These are phyloP conservation scores for Eristalis tenax DNA, from an alignment of 2,888 invertebrate species.

Conservation along the genomic window DNA sequence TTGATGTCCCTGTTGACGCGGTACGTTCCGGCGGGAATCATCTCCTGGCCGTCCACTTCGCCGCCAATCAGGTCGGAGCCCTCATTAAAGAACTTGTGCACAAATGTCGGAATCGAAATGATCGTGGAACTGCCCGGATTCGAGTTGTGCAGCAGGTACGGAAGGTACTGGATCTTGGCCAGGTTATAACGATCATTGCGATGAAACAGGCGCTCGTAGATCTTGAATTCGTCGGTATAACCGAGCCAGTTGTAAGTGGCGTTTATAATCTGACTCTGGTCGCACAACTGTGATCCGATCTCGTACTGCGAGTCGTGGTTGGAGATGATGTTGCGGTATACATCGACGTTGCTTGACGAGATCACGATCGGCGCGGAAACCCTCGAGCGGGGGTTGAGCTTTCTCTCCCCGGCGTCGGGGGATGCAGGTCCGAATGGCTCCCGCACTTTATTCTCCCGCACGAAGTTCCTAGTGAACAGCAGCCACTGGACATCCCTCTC, in stretches of 20 bases:
- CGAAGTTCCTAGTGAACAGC: conserved; percentile 92
- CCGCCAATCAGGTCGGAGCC: conserved; percentile 91
- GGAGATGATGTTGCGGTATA: conserved; percentile 94
- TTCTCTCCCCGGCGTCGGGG: conserved; percentile 82
- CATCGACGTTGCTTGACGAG: conserved; percentile 93
- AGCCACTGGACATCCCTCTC: conserved; percentile 90
- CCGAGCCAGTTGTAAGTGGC: conserved; percentile 98
- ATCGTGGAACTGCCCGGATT: conserved; percentile 93
- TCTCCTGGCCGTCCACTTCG: conserved; percentile 95
- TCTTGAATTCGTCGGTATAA: conserved; percentile 86
- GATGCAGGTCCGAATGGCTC: conserved; percentile 90
- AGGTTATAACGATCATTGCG: conserved; percentile 96
- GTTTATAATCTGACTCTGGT: conserved; percentile 96
- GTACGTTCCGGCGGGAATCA: conserved; percentile 91
- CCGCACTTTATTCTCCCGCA: conserved; percentile 91
- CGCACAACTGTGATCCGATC: conserved; percentile 96
- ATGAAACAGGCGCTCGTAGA: conserved; percentile 89
- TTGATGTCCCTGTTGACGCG: conserved; percentile 96
- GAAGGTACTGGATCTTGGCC: conserved; percentile 94
- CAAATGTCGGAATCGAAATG: conserved; percentile 88
- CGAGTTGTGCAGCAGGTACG: conserved; percentile 93
- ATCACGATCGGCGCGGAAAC: conserved; percentile 96
- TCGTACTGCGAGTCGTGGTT: conserved; percentile 96
- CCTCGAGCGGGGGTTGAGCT: conserved; percentile 93
- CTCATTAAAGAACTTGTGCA: conserved; percentile 88